Evolutionary conservation across 1,140 invertebrate genomes (phyloP).

Genomic region (Hyles euphorbiae): DNA sequence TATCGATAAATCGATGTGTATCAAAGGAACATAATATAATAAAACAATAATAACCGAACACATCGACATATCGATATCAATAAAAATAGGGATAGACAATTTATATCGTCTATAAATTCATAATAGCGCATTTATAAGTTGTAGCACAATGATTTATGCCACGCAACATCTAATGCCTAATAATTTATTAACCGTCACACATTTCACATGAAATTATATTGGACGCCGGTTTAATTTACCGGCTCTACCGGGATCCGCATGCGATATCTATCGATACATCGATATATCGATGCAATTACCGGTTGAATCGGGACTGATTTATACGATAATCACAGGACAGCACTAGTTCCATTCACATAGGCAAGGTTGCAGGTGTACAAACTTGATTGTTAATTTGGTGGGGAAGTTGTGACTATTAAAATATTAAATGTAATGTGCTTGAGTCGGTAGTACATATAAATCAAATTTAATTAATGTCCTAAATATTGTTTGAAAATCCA

Average conservation of each 20-base stretch:
- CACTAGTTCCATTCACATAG: conserved; percentile 39
- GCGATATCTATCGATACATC: conserved; percentile 33
- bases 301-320: conserved; percentile 57
- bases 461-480: too few relatives aligned
- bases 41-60: too few relatives aligned
- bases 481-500: too few relatives aligned
- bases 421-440: neutral
- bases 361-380: conserved; percentile 3
- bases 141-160: conserved; percentile 33
- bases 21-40: too few relatives aligned
- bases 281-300: conserved; percentile 53
- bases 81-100: too few relatives aligned
- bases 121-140: neutral
- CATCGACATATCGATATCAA: too few relatives aligned
- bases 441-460: too few relatives aligned
- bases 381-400: neutral
- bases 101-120: neutral
- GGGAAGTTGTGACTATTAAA: too few relatives aligned
- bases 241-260: conserved; percentile 25
- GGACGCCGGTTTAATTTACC: conserved; percentile 36
- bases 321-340: conserved; percentile 55
- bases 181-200: conserved; percentile 52
- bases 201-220: conserved; percentile 53
- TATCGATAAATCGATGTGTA: too few relatives aligned
- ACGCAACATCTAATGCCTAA: conserved; percentile 35